These are phyloP conservation scores for Galerucella nymphaeae DNA, from an alignment of 2,888 invertebrate genomes.

Conservation along the genomic window DNA sequence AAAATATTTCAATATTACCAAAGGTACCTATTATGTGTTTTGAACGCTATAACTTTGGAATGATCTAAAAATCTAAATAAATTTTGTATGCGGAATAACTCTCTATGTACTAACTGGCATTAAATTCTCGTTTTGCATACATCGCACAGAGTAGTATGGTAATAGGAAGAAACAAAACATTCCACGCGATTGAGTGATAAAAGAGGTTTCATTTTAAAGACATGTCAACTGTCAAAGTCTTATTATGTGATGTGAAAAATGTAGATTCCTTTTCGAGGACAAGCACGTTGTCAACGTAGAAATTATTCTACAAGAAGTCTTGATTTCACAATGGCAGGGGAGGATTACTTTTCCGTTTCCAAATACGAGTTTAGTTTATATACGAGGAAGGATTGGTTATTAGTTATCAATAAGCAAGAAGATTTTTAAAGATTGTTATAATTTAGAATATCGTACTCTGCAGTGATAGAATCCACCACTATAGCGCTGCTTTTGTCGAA, in stretches of 20 bases:
- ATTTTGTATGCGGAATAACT: not conserved
- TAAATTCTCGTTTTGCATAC: constrained; percentile 20
- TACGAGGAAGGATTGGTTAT: too few species aligned
- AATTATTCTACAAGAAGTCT: not conserved
- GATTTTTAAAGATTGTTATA: too few species aligned
- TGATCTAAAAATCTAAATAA: not conserved
- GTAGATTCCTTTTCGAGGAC: not conserved
- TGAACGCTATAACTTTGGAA: not conserved
- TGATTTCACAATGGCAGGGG: not conserved
- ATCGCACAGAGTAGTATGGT: constrained; percentile 14
- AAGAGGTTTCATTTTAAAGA: constrained; percentile 3
- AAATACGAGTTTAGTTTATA: not conserved
- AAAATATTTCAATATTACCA: too few species aligned
- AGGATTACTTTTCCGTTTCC: not conserved
- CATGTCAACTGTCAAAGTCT: constrained; percentile 15
- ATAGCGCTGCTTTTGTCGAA: too few species aligned
- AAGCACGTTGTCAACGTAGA: not conserved
- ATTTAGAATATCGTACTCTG: too few species aligned
- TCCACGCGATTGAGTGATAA: not conserved
- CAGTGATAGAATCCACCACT: too few species aligned
- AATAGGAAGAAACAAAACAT: constrained; percentile 16
- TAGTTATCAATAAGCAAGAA: too few species aligned
- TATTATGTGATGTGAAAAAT: not conserved
- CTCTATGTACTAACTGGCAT: not conserved
- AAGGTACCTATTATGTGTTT: not conserved